Percentiles rank a stretch among this genome's conserved stretches.
These are phyloP conservation scores for Leptopilina myrica DNA, from an alignment of 2,888 invertebrate genomes.

Conservation along the genomic window DNA sequence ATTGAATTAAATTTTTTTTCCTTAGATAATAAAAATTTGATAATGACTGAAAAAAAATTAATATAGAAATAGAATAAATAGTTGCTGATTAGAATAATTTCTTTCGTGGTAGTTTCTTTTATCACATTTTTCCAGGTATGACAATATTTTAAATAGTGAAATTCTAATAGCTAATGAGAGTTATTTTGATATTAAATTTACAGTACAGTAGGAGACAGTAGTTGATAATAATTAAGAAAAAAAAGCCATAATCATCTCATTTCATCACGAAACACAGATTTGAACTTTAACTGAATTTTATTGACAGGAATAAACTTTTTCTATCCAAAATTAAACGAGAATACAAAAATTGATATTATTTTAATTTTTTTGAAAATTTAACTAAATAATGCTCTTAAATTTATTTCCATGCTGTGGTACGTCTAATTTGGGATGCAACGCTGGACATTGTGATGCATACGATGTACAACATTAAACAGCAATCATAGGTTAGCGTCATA, in stretches of 20 bases:
- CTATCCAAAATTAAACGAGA: neutral
- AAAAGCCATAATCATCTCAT: conserved; percentile 22
- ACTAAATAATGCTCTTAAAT: conserved; percentile 69
- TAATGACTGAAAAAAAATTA: no score
- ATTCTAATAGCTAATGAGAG: no score
- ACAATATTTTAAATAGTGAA: neutral
- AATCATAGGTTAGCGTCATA: conserved; percentile 75
- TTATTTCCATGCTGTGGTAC: conserved; percentile 76
- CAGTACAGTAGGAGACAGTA: neutral
- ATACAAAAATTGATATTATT: neutral
- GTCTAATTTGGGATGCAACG: conserved; percentile 73
- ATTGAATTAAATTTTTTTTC: no score
- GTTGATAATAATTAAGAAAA: neutral
- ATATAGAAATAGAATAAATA: no score
- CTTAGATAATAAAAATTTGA: no score
- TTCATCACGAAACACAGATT: conserved; percentile 21
- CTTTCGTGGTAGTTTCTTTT: no score
- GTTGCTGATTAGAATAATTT: no score
- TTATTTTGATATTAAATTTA: neutral
- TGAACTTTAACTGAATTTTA: neutral
- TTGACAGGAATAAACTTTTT: neutral
- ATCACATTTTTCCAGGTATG: neutral
- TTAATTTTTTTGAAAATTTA: conserved; percentile 18
- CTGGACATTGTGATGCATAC: conserved; percentile 72
- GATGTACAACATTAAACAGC: conserved; percentile 76